phyloP scores from a whole-genome alignment of 2,888 invertebrate genomes.

The Sipha maydis region DNA sequence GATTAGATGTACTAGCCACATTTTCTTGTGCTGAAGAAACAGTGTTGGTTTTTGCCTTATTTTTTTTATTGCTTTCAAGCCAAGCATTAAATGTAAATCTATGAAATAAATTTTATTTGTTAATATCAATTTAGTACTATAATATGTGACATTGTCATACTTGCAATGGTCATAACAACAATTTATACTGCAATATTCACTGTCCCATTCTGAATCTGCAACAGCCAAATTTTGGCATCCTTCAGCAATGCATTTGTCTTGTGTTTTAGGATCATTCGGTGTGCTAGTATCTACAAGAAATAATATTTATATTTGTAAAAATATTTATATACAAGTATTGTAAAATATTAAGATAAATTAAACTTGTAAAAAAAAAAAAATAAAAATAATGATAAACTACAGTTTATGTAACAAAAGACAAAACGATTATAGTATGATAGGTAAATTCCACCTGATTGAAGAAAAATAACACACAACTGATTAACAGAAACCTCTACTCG shows the following conservation, averaged over 20 bases:
- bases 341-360: no score
- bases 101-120: background rate
- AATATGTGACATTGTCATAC: background rate
- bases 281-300: background rate
- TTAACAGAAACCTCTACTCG: background rate
- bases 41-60: background rate
- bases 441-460: no score
- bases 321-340: no score
- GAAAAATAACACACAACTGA: background rate
- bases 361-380: no score
- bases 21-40: background rate
- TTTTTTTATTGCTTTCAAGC: slow-evolving; percentile 19
- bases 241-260: slow-evolving; percentile 30
- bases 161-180: slow-evolving; percentile 51
- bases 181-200: slow-evolving; percentile 47
- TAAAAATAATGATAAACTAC: no score
- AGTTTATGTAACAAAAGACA: no score
- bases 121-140: background rate
- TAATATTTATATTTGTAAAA: background rate
- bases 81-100: slow-evolving; percentile 36
- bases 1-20: background rate
- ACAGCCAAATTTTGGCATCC: slow-evolving; percentile 28
- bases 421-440: no score
- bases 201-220: slow-evolving; percentile 47
- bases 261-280: background rate